A percentile compares a stretch with the other conserved stretches of the same genome.
Evolutionary conservation across 2,113 vertebrate species (phyloP).

Genomic region (Macaca nemestrina): DNA sequence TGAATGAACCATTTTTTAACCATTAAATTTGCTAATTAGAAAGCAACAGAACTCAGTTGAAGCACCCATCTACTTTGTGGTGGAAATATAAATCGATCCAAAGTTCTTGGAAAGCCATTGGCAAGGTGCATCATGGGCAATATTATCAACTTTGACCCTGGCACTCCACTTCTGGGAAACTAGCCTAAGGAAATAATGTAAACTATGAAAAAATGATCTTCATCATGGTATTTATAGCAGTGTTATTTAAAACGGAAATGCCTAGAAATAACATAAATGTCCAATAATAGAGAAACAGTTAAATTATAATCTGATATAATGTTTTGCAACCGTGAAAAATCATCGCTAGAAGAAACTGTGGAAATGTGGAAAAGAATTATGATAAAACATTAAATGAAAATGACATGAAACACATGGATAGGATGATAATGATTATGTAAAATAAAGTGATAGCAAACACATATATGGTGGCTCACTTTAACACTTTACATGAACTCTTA

Average conservation of each 20-base stretch:
- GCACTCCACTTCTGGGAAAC: background rate
- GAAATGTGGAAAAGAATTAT: background rate
- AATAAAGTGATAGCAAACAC: background rate
- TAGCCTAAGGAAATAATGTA: background rate
- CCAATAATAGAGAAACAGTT: background rate
- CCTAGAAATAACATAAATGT: background rate
- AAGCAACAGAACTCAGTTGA: background rate
- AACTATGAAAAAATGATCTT: background rate
- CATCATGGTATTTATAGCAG: background rate
- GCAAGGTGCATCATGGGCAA: background rate
- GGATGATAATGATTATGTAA: background rate
- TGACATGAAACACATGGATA: background rate
- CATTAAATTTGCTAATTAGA: background rate
- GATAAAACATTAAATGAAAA: slow-evolving; percentile 11
- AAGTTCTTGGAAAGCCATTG: background rate
- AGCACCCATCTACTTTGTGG: background rate
- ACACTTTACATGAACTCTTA: background rate
- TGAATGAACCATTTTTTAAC: background rate
- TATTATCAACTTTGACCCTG: background rate
- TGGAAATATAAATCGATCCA: background rate
- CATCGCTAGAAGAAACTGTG: background rate
- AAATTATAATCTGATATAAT: background rate
- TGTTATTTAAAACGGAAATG: slow-evolving; percentile 12
- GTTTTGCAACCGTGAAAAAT: background rate
- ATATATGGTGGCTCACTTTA: background rate